Evolutionary conservation across 2,113 vertebrate species (phyloP).

Genomic region (Laticauda laticaudata): DNA sequence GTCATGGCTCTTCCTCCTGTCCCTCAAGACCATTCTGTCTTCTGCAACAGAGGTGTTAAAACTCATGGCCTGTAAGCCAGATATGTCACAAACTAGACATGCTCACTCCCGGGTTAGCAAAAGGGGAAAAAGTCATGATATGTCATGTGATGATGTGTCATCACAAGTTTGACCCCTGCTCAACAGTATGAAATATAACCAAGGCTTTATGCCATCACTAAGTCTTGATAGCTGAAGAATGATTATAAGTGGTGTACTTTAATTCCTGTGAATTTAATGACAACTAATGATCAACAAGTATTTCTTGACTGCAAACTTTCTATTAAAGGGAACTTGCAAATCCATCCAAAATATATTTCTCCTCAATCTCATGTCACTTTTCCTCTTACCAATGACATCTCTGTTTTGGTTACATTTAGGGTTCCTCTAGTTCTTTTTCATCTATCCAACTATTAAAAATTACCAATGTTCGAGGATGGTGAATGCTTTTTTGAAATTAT

Average conservation of each 20-base stretch:
- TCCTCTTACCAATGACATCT: background rate
- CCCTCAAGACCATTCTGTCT: background rate
- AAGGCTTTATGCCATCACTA: background rate
- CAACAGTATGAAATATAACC: background rate
- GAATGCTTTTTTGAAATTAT: background rate
- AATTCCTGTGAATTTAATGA: background rate
- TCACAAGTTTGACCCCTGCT: too few relatives aligned
- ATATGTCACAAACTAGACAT: too few relatives aligned
- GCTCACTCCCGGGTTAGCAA: too few relatives aligned
- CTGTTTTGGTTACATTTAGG: background rate
- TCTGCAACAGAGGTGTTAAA: background rate
- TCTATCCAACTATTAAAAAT: background rate
- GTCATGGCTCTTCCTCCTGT: background rate
- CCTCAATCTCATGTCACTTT: background rate
- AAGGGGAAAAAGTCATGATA: too few relatives aligned
- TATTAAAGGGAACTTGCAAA: background rate
- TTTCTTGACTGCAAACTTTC: background rate
- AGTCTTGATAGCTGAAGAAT: background rate
- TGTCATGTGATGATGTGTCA: too few relatives aligned
- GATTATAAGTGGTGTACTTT: background rate
- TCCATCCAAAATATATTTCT: background rate
- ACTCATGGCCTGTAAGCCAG: too few relatives aligned
- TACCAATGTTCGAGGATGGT: background rate
- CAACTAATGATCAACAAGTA: background rate
- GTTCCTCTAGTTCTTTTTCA: background rate